A percentile compares a stretch with the other conserved stretches of the same genome.
phyloP scores from a whole-genome alignment of 2,113 vertebrate species.

The Cyrtonyx montezumae region DNA sequence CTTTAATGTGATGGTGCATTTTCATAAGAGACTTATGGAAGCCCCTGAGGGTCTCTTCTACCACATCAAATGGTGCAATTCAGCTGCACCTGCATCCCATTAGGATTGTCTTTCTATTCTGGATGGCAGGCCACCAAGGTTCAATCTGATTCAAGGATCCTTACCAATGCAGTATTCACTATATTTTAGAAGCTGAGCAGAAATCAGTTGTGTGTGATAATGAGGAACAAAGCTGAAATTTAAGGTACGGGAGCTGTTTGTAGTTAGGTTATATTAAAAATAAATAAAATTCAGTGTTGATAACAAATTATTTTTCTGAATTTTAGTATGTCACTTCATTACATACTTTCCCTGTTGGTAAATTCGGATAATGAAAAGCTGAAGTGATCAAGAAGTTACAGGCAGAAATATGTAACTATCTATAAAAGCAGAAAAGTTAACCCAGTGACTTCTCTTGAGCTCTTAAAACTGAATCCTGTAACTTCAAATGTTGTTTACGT shows the following conservation, averaged over 20 bases:
- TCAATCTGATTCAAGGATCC: background rate
- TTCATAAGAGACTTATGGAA: background rate
- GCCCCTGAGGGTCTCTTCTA: background rate
- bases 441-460: background rate
- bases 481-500: slow-evolving; percentile 61
- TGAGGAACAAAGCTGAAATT: background rate
- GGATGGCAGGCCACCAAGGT: background rate
- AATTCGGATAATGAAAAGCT: background rate
- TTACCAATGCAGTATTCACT: background rate
- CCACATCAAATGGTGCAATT: background rate
- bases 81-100: slow-evolving; percentile 40
- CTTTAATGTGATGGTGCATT: background rate
- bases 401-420: background rate
- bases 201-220: background rate
- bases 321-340: background rate
- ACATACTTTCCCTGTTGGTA: background rate
- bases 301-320: background rate
- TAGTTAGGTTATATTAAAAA: background rate
- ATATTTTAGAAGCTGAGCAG: background rate
- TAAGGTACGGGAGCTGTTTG: accelerated
- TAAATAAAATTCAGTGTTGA: background rate
- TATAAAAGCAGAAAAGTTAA: background rate
- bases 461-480: background rate
- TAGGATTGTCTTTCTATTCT: background rate
- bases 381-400: background rate